Conservation (phyloP, 2,797 vertebrate genomes). For the Schizopygopsis malacanthus region DNA sequence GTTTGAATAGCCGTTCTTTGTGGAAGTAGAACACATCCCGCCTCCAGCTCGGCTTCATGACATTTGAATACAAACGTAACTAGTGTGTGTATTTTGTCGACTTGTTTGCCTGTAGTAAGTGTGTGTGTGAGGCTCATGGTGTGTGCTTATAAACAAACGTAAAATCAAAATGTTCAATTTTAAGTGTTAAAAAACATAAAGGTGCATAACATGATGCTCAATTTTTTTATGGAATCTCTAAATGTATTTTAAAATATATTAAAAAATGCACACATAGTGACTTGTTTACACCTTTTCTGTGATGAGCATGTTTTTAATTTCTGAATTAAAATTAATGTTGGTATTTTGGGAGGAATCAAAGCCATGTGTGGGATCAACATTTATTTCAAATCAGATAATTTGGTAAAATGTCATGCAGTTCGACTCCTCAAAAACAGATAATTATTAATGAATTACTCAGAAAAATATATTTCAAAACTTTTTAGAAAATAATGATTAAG, state of each 20-base stretch:
- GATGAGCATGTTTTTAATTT: background rate
- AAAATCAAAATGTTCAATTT: slow-evolving; percentile 14
- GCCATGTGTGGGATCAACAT: background rate
- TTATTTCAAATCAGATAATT: background rate
- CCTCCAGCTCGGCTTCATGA: slow-evolving; percentile 67
- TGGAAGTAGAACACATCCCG: slow-evolving; percentile 74
- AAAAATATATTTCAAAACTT: background rate
- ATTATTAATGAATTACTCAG: background rate
- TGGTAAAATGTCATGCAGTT: background rate
- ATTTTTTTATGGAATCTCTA: background rate
- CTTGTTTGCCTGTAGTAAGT: slow-evolving; percentile 9
- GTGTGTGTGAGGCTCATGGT: background rate
- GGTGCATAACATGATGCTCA: background rate
- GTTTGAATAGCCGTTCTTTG: slow-evolving; percentile 63
- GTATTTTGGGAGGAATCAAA: background rate
- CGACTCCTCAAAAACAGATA: background rate
- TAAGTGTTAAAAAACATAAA: background rate
- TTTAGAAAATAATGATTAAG: background rate
- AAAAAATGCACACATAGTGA: background rate
- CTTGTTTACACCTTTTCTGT: background rate
- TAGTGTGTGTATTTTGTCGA: background rate
- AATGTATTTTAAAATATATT: background rate
- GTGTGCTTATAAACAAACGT: background rate
- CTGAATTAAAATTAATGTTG: background rate
- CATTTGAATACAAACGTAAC: slow-evolving; percentile 58